phyloP scores from a whole-genome alignment of 2,113 vertebrate genomes.

The Xiphias gladius region DNA sequence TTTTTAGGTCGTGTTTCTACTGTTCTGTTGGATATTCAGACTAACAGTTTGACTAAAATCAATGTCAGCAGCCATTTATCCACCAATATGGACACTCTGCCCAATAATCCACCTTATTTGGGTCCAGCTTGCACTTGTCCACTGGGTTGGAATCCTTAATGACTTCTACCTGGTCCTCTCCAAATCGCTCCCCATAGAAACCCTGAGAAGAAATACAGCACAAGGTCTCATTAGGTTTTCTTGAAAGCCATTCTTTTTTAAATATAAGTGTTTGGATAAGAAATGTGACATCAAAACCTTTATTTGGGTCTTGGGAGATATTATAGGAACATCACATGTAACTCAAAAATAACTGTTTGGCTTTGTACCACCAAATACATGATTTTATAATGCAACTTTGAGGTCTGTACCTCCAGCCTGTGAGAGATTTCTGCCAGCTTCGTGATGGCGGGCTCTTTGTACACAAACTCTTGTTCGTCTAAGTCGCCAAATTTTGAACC shows the following conservation, averaged over 20 bases:
- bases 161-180: constrained; percentile 96
- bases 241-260: background rate
- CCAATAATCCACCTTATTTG: constrained; percentile 90
- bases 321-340: background rate
- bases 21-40: background rate
- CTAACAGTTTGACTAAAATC: background rate
- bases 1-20: background rate
- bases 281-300: background rate
- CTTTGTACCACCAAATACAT: background rate
- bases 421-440: constrained; percentile 98
- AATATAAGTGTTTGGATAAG: background rate
- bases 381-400: background rate
- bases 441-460: constrained; percentile 98
- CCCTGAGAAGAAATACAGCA: constrained; percentile 81
- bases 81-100: background rate
- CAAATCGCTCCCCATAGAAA: constrained; percentile 97
- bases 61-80: background rate
- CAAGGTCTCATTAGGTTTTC: background rate
- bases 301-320: background rate
- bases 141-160: constrained; percentile 99
- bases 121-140: constrained; percentile 97
- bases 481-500: constrained; percentile 97
- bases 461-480: constrained; percentile 99
- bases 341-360: background rate
- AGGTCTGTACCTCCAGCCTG: constrained; percentile 90